Base-by-base conservation (phyloP, 1,140 invertebrate genomes). In the Cephus cinctus region DNA sequence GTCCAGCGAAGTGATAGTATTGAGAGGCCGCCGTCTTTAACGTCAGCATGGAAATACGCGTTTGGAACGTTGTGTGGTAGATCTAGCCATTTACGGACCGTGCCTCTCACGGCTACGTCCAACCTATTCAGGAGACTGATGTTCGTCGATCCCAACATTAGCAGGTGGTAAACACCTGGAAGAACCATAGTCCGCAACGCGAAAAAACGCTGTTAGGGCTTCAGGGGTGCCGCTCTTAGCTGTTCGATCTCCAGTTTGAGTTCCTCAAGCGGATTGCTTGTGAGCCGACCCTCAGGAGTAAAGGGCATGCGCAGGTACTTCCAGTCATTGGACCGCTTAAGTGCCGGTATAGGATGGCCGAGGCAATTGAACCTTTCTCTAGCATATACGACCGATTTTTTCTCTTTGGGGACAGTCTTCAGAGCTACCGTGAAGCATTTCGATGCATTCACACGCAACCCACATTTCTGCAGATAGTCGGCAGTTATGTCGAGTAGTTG, bases 11-110 rank as follows among this genome's bases (percentile, higher is more conserved):
- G n/a, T 27, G 25, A 27, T 27, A n/a, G 25, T 6, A 27, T 27
- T n/a, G 25, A 27, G 11, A 56, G 39, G 4, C 59, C 59, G 6
- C 51, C 57, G 38, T 41, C 36, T 9, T 16, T 14, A 19, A 48
- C 39, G 4, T 40, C 15, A 8, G 57, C 57, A 43, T 60, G 54
- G 25, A 60, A 50, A 18, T 50, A 61, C n/a, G 18, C 27, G 15
- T 14, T 25, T 16, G 54, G 50, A 8, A 34, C 20, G 40, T 60
- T 50, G 22, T 39, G 31, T n/a, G 59, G 57, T 9, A 60, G 9
- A 2, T 23, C 18, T 6, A 60, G 21, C 56, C 43, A 55, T 8
- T 18, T 20, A 1, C 56, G 12, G 3, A 59, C 21, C 3, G 43
- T 34, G 1, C 40, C 8, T 5, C 32, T 12, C 1, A 56, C 35